Percentiles rank a stretch among this genome's conserved stretches.
phyloP scores from a whole-genome alignment of 2,888 invertebrate species.

The Epinotia ramella region DNA sequence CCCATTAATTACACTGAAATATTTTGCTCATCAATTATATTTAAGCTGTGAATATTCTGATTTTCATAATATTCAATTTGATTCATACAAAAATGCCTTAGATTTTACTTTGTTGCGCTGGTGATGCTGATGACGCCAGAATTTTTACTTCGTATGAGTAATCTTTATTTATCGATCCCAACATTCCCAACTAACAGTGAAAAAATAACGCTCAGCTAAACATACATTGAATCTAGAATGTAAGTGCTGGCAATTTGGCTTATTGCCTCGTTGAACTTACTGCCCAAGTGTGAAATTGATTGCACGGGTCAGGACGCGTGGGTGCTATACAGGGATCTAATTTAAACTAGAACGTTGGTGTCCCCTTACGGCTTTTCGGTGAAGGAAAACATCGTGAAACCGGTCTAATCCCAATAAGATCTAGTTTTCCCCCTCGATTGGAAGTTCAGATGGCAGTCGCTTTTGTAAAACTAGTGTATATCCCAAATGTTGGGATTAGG shows the following conservation, averaged over 20 bases:
- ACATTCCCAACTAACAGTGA: background rate
- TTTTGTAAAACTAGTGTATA: no score
- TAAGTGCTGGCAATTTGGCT: constrained; percentile 5
- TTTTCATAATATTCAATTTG: no score
- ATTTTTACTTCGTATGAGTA: background rate
- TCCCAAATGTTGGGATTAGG: no score
- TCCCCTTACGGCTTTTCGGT: background rate
- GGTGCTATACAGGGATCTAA: constrained; percentile 19
- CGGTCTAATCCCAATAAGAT: no score
- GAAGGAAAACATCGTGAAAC: no score
- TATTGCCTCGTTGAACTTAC: constrained; percentile 22
- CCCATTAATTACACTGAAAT: no score
- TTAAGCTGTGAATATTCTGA: no score
- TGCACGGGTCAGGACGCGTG: constrained; percentile 37
- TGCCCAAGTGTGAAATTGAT: constrained; percentile 35
- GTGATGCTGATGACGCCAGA: background rate
- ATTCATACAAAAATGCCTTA: background rate
- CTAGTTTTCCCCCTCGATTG: no score
- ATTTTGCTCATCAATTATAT: no score
- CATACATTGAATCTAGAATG: background rate
- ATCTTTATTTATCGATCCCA: no score
- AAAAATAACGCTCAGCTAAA: background rate
- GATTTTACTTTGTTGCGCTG: background rate
- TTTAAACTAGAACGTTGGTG: constrained; percentile 17
- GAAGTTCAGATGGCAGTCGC: no score